Percentiles rank a stretch among this genome's conserved stretches.
Evolutionary conservation across 23 tunicate species (phyloP).

Genomic region (Pegea sp.): DNA sequence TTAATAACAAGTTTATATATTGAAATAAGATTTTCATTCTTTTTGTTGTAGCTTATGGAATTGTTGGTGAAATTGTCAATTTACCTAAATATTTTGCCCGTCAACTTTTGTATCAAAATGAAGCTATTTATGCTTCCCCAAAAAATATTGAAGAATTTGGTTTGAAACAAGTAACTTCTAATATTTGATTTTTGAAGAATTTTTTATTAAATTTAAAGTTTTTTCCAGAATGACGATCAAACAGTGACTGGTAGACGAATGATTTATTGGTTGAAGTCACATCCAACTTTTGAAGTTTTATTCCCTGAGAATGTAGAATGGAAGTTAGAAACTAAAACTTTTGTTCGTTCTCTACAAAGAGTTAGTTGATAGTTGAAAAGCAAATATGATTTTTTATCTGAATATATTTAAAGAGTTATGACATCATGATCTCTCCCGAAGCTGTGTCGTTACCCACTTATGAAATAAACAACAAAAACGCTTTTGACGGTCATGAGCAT

Average conservation of each 20-base stretch:
- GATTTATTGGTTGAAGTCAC: not conserved
- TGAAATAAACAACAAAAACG: not conserved
- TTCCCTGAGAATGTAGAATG: not conserved
- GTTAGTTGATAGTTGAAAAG: not conserved
- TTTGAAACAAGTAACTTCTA: not conserved
- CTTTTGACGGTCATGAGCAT: no score
- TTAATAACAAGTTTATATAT: no score
- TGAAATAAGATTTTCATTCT: no score
- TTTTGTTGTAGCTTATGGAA: conserved; percentile 28
- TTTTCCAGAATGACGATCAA: not conserved
- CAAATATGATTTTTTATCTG: not conserved
- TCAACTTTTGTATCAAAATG: conserved; percentile 1
- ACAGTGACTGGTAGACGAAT: not conserved
- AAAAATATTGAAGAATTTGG: conserved; percentile 43
- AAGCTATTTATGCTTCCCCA: conserved; percentile 62
- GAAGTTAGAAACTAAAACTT: not conserved
- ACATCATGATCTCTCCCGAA: not conserved
- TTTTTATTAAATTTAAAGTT: not conserved
- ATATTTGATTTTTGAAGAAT: no score
- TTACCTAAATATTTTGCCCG: conserved; percentile 22
- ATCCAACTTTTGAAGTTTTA: not conserved
- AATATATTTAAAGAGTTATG: not conserved
- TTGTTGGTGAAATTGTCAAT: conserved; percentile 24
- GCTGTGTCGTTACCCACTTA: not conserved
- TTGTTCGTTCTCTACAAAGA: not conserved